Evolutionary conservation across 2,888 invertebrate genomes (phyloP), one percentile per base, ranked within the genome.

Genomic region (Cylindroiulus punctatus): DNA sequence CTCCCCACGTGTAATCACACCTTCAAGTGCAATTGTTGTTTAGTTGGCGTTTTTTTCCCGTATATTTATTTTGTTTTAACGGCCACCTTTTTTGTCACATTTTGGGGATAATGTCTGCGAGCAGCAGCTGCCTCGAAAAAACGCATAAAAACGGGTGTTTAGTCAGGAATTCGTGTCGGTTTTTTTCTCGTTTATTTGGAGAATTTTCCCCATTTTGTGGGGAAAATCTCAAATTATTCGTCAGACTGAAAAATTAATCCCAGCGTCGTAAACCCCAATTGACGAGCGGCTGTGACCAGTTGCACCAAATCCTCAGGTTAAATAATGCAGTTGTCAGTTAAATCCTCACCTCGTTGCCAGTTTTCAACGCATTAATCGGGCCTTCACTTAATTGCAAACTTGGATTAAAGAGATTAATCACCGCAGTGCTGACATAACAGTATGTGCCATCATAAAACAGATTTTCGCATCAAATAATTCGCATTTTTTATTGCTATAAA

Each of bases 1-100:
- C 65, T 65, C 65, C 65, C 65, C 65, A 26, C 65, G 65, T 65
- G 65, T 65, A 65, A 65, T 65, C 65, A 65, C 65, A 65, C 65
- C 65, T 65, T 65, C 65, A 65, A 65, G 65, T 65, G 65, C 65
- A 65, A 26, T 65, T 65, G 8, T 65, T 65, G 65, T 65, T 65
- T 22, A 52, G 52, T 52, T 52, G n/a, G n/a, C n/a, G 22, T 26
- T 65, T 4, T 22, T 65, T 65, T 65, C 26, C 26, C 52, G 36
- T 44, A 12, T 65, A 65, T 65, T 65, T 65, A 26, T 65, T 65
- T 52, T 19, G 7, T 65, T 65, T 65, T 65, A 65, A 65, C 65
- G 65, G 65, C 65, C 65, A n/a, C 22, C 65, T 65, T 65, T 36
- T 65, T 65, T 65, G 65, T 65, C 65, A 65, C 65, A 26, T 65